Evolutionary conservation across 2,797 vertebrate genomes (phyloP), one percentile per base, ranked within the genome.

Genomic region (Mormyrops boulengeri): DNA sequence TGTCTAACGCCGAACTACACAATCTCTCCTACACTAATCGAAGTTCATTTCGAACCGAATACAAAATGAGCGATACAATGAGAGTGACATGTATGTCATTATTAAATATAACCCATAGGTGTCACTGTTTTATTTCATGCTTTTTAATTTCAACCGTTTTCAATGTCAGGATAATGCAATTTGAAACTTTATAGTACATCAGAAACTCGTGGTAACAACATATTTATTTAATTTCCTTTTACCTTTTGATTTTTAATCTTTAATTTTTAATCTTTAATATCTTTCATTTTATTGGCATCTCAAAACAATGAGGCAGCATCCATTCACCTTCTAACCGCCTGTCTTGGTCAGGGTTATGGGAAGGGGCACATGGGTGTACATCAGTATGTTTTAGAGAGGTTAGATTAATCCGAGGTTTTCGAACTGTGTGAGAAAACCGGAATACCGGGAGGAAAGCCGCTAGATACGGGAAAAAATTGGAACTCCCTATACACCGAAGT

Each of bases 81-180:
- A 34, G 1, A 41, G 14, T 19, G 30, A 41, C 34, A 12, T 19
- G 38, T 1, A 26, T 89, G 84, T 14, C 17, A 52, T 87, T 80
- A 53, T 49, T 89, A 73, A 85, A 52, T 86, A 47, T 7, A 41
- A 22, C 89, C 89, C 84, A 89, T 87, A 87, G 89, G 41, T 87
- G 89, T 60, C 89, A 89, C 41, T 86, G 47, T 89, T 86, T 73
- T 47, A 44, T 85, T 89, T 89, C 52, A 82, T 66, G 55, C 57
- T 66, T 47, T 69, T 73, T 52, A 2, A 7, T 73, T 47, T 41
- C 11, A 7, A 41, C 26, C 14, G 38, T 19, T 82, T 8, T 0
- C 22, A 22, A 3, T 77, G 73, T 77, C 73, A 38, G 4, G 73
- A 19, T 17, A 26, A 77, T 44, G 26, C 26, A 14, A 34, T 69